phyloP scores from a whole-genome alignment of 2,113 vertebrate genomes.

The Glaucomys volans region DNA sequence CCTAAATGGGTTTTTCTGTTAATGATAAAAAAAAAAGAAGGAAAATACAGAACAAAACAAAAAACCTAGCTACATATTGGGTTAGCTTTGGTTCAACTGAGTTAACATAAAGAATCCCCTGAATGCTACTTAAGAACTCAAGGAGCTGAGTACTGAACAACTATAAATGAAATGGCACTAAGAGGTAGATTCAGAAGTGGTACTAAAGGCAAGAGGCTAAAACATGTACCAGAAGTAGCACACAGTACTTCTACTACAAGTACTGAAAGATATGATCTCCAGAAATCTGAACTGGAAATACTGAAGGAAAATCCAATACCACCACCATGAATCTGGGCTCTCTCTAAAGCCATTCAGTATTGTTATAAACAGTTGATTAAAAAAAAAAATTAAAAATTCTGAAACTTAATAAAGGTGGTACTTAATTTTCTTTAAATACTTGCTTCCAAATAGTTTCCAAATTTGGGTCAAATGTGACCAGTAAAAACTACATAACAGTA shows the following conservation, averaged over 20 bases:
- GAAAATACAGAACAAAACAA: background rate
- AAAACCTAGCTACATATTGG: background rate
- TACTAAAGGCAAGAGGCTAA: background rate
- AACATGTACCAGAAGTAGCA: background rate
- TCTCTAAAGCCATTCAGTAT: background rate
- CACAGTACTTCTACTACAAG: background rate
- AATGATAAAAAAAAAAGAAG: background rate
- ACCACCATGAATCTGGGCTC: background rate
- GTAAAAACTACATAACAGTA: background rate
- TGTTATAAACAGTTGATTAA: background rate
- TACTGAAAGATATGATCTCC: background rate
- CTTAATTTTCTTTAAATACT: slow-evolving; percentile 51
- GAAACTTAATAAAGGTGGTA: background rate
- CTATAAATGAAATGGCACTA: background rate
- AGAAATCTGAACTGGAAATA: background rate
- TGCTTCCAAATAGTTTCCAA: slow-evolving; percentile 17
- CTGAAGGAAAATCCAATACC: background rate
- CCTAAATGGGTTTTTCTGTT: background rate
- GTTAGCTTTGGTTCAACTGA: background rate
- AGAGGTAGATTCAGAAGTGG: background rate
- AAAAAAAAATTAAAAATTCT: background rate
- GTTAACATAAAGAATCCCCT: background rate
- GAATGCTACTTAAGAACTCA: background rate
- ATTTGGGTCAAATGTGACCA: background rate
- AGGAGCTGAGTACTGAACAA: background rate